Evolutionary conservation across 37 sponge, comb jelly and placozoan species (phyloP), one percentile per base, ranked within the genome.

Genomic region (Cliona cf. orientalis): DNA sequence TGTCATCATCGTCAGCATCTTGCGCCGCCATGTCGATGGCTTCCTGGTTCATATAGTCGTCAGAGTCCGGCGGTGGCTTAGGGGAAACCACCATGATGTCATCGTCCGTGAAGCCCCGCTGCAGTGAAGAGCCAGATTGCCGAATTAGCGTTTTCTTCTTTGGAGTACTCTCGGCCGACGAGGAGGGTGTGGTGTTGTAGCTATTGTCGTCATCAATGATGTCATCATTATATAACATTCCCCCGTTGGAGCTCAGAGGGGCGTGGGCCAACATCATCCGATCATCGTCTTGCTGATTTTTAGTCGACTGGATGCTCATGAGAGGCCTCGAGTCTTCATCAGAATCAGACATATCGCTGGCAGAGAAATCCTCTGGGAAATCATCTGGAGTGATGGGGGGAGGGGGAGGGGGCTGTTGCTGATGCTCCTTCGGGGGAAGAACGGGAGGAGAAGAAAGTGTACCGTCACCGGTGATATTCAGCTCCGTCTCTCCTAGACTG

Each of bases 31-130:
- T 19, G 44, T 45, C 78, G n/a, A 64, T 62, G 34, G 2, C 32
- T 22, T 44, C 69, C 23, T 68, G 68, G 40, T 68, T 79, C 28
- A 66, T 66, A 35, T 78, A 78, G 28, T 43, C 72, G 46, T 63
- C 66, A 42, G 12, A 33, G 31, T 57, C 80, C 22, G 58, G 22
- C 39, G 37, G 36, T 1, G 67, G 1, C n/a, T n/a, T n/a, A n/a
- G n/a, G n/a, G n/a, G n/a, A n/a, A 0, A 17, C 33, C 36, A 4
- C 58, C 23, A 66, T 66, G 21, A 69, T 78, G 35, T 34, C 38
- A n/a, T n/a, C n/a, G 21, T 59, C 42, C 9, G 11, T 62, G 63
- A 26, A n/a, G 29, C 23, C 14, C 53, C 53, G 9, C 9, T 49
- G 14, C 53, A 49, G 53, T 14, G 53, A 28, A 61, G 63, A 26